Conservation (phyloP, 2,113 vertebrate genomes). For the Hemicordylus capensis region DNA sequence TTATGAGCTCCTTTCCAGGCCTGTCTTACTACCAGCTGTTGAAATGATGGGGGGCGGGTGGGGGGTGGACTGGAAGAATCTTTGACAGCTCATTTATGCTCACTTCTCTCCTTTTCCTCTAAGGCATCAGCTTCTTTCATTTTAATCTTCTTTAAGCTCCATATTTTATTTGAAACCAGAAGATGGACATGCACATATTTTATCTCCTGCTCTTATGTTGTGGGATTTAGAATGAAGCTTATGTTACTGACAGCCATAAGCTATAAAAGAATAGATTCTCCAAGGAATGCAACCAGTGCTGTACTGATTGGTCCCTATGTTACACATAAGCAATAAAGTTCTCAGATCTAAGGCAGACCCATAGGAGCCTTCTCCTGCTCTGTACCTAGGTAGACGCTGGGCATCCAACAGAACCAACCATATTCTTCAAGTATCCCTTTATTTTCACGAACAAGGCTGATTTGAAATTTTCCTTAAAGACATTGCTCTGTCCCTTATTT, state of each 20-base stretch:
- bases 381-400: not conserved
- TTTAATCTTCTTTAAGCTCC: conserved; percentile 10
- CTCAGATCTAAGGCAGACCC: not conserved
- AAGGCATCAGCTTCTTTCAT: not conserved
- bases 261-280: not conserved
- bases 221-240: not conserved
- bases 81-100: conserved; percentile 15
- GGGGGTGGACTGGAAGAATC: not conserved
- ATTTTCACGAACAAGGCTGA: not conserved
- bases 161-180: conserved; percentile 15
- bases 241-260: not conserved
- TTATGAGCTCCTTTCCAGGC: not conserved
- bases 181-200: not conserved
- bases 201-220: not conserved
- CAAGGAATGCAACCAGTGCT: not conserved
- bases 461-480: not conserved
- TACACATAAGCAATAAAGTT: not conserved
- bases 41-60: not conserved
- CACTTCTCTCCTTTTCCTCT: not conserved
- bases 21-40: not conserved
- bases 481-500: not conserved
- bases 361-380: not conserved
- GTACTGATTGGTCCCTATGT: not conserved
- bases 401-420: too few relatives aligned
- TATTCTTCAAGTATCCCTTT: not conserved